These are phyloP conservation scores for Styela plicata DNA, from an alignment of 23 tunicate species.

Conservation along the genomic window DNA sequence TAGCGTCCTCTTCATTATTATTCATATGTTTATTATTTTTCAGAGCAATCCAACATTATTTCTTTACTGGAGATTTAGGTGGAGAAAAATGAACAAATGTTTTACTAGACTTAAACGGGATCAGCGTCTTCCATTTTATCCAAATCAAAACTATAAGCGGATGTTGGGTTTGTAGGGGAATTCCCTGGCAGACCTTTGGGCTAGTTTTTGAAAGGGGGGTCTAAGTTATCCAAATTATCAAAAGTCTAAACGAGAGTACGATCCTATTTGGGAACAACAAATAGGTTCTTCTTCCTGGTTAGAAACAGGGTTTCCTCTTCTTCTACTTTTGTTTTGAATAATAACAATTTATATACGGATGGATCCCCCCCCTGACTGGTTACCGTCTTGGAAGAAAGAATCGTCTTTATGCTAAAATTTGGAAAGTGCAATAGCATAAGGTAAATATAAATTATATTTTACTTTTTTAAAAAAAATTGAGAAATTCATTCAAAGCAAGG, in stretches of 20 bases:
- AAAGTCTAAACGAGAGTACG: constrained; percentile 10
- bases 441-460: no score
- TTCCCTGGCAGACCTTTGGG: constrained; percentile 28
- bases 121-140: not conserved
- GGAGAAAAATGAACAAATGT: not conserved
- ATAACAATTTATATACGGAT: no score
- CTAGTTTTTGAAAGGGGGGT: constrained; percentile 20
- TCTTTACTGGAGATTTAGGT: constrained; percentile 24
- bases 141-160: not conserved
- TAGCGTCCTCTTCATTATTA: constrained; percentile 5
- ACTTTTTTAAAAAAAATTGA: no score
- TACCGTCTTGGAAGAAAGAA: no score
- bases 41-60: not conserved
- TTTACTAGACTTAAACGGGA: constrained; percentile 7
- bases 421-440: no score
- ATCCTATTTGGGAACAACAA: not conserved
- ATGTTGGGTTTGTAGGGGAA: not conserved
- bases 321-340: not conserved
- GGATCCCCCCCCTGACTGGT: no score
- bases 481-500: no score
- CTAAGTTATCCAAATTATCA: constrained; percentile 14
- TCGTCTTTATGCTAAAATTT: no score
- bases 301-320: not conserved
- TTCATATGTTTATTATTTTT: not conserved
- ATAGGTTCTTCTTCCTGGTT: constrained; percentile 5